Evolutionary conservation across 2,113 vertebrate genomes (phyloP).

Genomic region (Chamaea fasciata): DNA sequence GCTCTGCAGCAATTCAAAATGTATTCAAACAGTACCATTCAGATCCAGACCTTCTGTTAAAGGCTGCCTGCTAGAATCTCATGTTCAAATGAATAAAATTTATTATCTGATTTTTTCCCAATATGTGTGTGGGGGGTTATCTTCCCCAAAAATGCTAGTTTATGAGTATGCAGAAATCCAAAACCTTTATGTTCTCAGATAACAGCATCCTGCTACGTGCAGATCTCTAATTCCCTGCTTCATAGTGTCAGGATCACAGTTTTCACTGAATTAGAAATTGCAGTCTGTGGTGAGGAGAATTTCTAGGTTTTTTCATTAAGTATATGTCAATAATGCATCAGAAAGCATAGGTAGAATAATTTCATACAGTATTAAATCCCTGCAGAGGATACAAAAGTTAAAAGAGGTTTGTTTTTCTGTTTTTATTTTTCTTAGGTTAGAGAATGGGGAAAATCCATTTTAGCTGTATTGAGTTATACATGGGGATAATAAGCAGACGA

Average conservation of each 20-base stretch:
- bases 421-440: background rate
- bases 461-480: background rate
- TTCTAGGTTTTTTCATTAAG: background rate
- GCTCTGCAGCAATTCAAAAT: background rate
- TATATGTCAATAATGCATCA: background rate
- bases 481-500: background rate
- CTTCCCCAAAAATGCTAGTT: background rate
- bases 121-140: background rate
- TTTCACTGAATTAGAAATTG: background rate
- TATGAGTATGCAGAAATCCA: background rate
- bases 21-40: background rate
- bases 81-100: background rate
- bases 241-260: background rate
- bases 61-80: background rate
- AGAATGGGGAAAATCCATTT: background rate
- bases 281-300: background rate
- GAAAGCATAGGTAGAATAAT: background rate
- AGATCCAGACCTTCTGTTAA: slow-evolving; percentile 10
- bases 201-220: background rate
- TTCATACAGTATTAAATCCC: background rate
- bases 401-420: background rate
- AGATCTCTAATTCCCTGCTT: background rate
- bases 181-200: background rate
- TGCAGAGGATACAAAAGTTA: background rate
- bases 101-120: background rate